Conservation (phyloP, 2,888 invertebrate species). For the Orthonevra nobilis region DNA sequence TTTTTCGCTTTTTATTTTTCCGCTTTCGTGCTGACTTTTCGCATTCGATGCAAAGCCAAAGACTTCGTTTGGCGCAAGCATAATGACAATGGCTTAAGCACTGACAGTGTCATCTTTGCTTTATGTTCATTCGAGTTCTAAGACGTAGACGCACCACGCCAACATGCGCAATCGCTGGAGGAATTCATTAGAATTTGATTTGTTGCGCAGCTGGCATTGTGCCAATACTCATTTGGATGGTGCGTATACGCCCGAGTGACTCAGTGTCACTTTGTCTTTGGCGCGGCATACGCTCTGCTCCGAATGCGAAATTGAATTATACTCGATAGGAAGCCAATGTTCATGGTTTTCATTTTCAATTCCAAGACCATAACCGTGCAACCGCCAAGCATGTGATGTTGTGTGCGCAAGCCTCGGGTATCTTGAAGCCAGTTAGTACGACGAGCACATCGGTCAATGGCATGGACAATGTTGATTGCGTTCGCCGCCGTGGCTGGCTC, state of each 20-base stretch:
- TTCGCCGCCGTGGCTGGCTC: conserved; percentile 9
- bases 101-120: not conserved
- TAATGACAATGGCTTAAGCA: conserved; percentile 27
- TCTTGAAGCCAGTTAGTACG: conserved; percentile 57
- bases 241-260: conserved; percentile 69
- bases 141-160: conserved; percentile 12
- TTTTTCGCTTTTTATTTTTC: conserved; percentile 7
- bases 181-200: conserved; percentile 58
- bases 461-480: conserved; percentile 56
- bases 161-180: conserved; percentile 6
- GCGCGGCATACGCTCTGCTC: conserved; percentile 22
- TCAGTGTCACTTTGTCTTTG: conserved; percentile 27
- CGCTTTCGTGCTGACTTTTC: not conserved
- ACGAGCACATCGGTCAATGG: conserved; percentile 67
- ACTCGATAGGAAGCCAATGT: conserved; percentile 9
- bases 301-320: conserved; percentile 35
- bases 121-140: conserved; percentile 17
- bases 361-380: conserved; percentile 58
- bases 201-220: conserved; percentile 54
- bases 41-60: conserved; percentile 7
- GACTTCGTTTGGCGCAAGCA: conserved; percentile 8
- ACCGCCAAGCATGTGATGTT: conserved; percentile 22
- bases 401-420: conserved; percentile 23
- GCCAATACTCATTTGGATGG: conserved; percentile 50
- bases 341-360: conserved; percentile 65